Percentiles rank a stretch among this genome's conserved stretches.
These are phyloP conservation scores for Caenorhabditis afra DNA, from an alignment of 2,888 invertebrate genomes.

Conservation along the genomic window DNA sequence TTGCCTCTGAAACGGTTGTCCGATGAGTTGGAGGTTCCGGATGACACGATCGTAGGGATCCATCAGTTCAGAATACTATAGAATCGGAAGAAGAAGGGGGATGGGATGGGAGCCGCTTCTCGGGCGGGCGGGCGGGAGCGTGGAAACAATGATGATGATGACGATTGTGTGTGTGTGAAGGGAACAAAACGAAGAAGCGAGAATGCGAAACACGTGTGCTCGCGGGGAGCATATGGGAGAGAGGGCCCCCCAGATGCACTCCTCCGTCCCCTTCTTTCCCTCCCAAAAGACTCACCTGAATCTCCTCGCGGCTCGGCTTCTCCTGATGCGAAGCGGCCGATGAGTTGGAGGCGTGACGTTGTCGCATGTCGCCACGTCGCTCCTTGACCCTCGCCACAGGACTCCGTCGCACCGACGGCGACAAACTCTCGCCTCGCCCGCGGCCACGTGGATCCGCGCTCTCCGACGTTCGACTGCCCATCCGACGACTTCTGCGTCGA, in stretches of 20 bases:
- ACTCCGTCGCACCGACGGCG: constrained; percentile 76
- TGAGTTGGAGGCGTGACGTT: constrained; percentile 62
- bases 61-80: neutral
- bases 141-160: constrained; percentile 49
- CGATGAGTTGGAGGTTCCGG: constrained; percentile 46
- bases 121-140: neutral
- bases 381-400: constrained; percentile 79
- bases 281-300: constrained; percentile 26
- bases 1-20: constrained; percentile 41
- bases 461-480: constrained; percentile 37
- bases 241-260: constrained; percentile 5
- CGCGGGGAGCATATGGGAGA: constrained; percentile 6
- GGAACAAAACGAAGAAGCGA: constrained; percentile 1
- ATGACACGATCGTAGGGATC: constrained; percentile 47
- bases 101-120: neutral
- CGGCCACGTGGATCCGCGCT: constrained; percentile 49
- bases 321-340: constrained; percentile 60
- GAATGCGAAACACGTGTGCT: constrained; percentile 58
- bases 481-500: constrained; percentile 51
- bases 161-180: constrained; percentile 17
- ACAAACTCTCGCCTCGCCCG: constrained; percentile 63
- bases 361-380: constrained; percentile 60
- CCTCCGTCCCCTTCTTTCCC: constrained; percentile 10
- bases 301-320: constrained; percentile 31
- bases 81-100: neutral